Evolutionary conservation across 2,888 invertebrate species (phyloP).

Genomic region (Zonitis immaculata): DNA sequence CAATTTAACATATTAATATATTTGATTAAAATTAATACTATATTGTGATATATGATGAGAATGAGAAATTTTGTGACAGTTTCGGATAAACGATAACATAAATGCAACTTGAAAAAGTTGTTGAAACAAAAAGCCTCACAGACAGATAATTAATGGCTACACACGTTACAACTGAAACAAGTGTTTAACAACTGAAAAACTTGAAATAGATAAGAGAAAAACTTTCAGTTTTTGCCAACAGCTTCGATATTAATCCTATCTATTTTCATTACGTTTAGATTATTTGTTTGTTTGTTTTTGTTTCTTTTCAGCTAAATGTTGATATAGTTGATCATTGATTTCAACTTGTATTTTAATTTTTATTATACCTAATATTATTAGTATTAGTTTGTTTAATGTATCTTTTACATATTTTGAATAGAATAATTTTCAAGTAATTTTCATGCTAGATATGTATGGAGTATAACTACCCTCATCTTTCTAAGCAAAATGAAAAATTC

Average conservation of each 20-base stretch:
- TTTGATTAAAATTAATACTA: background rate
- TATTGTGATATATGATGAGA: conserved; percentile 15
- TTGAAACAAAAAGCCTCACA: conserved; percentile 36
- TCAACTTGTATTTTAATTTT: background rate
- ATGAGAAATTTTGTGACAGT: conserved; percentile 33
- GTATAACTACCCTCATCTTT: conserved; percentile 43
- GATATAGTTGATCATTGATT: background rate
- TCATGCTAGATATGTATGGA: conserved; percentile 38
- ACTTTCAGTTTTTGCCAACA: conserved; percentile 16
- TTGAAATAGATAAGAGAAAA: conserved; percentile 23
- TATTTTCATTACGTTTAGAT: conserved; percentile 2
- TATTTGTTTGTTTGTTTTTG: background rate
- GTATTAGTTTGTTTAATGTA: conserved; percentile 5
- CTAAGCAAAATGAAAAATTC: conserved; percentile 46
- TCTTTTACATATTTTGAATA: conserved; percentile 5
- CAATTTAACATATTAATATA: background rate
- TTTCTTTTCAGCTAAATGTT: background rate
- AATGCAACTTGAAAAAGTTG: conserved; percentile 38
- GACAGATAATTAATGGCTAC: conserved; percentile 40
- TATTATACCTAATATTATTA: background rate
- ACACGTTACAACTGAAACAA: conserved; percentile 35
- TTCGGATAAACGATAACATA: conserved; percentile 38
- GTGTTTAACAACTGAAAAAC: conserved; percentile 36
- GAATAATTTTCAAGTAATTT: conserved; percentile 31
- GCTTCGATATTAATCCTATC: conserved; percentile 16